Base-by-base conservation (phyloP, 1,140 invertebrate genomes). In the Cardiocondyla obscurior region DNA sequence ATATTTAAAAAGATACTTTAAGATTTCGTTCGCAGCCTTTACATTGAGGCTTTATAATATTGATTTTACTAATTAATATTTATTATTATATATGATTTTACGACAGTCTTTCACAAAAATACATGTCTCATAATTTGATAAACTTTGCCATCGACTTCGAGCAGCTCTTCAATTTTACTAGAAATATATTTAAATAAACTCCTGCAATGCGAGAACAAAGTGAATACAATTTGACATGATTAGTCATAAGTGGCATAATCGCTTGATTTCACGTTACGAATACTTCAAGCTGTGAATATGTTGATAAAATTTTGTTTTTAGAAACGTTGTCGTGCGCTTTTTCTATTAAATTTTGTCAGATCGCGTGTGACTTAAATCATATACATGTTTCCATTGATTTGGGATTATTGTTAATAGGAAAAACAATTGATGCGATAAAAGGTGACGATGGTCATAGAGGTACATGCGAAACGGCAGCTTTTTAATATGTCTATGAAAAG, bases 401-500 rank as follows among this genome's bases (percentile, higher is more conserved):
- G 57, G 70, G 76, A 89, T 85, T 89, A 62, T 89, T 89, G 72
- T 46, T 85, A 58, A 83, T 25, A 22, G 25, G 53, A 30, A 25
- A 62, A 42, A 28, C 12, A 22, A 67, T 67, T 19, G 44, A 67
- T 39, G n/a, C 5, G 46, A 28, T 33, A 19, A 58, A 33, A n/a
- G n/a, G 16, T 1, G 44, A 85, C 19, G 46, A 70, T 28, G 55
- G 82, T 77, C 36, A 73, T 42, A 28, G 36, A 77, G 67, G 74
- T 84, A 81, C 81, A 65, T 85, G 74, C 74, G 36, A 28, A 86
- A 88, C 49, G 76, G 88, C 85, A 88, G 88, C 87, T 90, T 92
- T 92, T 92, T 92, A 92, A 79, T 90, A 90, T 90, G 89, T 85
- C 86, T 90, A 91, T 85, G 58, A 85, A 90, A 89, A 91, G 82